Percentiles rank a stretch among this genome's conserved stretches.
Evolutionary conservation across 2,797 vertebrate genomes (phyloP).

Genomic region (Sebastes kiyomatsui): DNA sequence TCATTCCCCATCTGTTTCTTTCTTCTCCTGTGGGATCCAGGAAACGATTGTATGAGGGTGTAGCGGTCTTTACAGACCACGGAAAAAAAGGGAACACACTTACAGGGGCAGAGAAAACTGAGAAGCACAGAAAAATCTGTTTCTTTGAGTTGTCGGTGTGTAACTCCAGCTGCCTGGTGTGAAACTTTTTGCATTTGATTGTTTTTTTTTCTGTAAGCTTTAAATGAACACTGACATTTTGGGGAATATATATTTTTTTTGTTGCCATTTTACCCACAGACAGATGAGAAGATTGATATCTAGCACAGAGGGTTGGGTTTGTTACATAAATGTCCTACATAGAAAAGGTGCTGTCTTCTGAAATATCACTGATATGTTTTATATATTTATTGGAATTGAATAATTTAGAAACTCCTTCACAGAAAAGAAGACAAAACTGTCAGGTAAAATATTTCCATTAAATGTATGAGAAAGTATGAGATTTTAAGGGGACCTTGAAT

Average conservation of each 20-base stretch:
- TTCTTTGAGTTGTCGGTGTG: conserved; percentile 7
- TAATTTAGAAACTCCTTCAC: background rate
- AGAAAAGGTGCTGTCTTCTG: conserved; percentile 16
- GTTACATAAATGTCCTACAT: conserved; percentile 43
- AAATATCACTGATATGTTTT: conserved; percentile 12
- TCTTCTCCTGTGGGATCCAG: conserved; percentile 44
- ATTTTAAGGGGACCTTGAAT: background rate
- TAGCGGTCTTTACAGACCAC: conserved; percentile 33
- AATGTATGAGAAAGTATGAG: background rate
- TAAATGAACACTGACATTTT: conserved; percentile 23
- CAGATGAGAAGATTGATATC: conserved; percentile 29
- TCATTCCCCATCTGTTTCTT: conserved; percentile 53
- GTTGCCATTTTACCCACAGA: conserved; percentile 22
- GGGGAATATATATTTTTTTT: background rate
- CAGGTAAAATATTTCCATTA: background rate
- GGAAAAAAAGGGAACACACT: conserved; percentile 18
- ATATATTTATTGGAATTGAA: conserved; percentile 5
- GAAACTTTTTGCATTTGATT: conserved; percentile 1
- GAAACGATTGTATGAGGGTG: conserved; percentile 44
- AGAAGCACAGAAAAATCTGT: conserved; percentile 10
- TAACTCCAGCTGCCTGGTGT: conserved; percentile 1
- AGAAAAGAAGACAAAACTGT: background rate
- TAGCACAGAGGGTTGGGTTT: conserved; percentile 6
- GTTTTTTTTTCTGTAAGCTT: conserved; percentile 22
- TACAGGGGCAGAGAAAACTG: conserved; percentile 5